These are phyloP conservation scores for Melipona beecheii DNA, from an alignment of 2,888 invertebrate species.

Conservation along the genomic window DNA sequence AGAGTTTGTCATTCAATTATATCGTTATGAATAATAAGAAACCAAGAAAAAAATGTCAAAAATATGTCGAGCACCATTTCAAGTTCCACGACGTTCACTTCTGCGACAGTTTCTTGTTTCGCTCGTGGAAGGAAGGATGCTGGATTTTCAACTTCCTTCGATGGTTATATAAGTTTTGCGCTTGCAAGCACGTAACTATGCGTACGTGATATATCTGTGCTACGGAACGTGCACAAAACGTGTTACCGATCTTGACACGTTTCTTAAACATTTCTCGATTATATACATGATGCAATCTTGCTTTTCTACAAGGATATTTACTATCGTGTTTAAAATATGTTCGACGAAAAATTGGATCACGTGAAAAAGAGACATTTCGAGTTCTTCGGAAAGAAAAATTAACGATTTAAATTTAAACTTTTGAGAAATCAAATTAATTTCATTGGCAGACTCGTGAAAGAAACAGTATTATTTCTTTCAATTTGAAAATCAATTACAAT, in stretches of 20 bases:
- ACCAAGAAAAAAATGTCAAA: no score
- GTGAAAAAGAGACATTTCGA: not conserved
- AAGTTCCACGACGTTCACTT: no score
- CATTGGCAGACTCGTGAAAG: not conserved
- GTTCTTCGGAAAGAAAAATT: not conserved
- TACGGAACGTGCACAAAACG: slow-evolving; percentile 7
- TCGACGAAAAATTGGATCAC: not conserved
- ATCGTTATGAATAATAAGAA: no score
- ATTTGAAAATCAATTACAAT: no score
- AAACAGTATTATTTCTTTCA: no score
- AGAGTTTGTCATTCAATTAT: no score
- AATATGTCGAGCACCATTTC: no score
- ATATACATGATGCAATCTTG: not conserved
- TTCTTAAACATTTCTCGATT: not conserved
- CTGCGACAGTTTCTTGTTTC: not conserved
- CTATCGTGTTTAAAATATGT: not conserved
- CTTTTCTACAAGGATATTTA: not conserved
- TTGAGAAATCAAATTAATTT: not conserved
- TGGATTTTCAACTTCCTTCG: slow-evolving; percentile 12
- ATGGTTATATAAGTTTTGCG: slow-evolving; percentile 4
- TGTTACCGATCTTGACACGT: slow-evolving; percentile 19
- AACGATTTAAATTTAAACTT: not conserved
- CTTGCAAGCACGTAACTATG: slow-evolving; percentile 5
- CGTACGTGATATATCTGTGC: slow-evolving; percentile 22
- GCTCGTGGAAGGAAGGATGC: no score